phyloP scores from a whole-genome alignment of 2,113 vertebrate genomes.

The Saguinus midas region DNA sequence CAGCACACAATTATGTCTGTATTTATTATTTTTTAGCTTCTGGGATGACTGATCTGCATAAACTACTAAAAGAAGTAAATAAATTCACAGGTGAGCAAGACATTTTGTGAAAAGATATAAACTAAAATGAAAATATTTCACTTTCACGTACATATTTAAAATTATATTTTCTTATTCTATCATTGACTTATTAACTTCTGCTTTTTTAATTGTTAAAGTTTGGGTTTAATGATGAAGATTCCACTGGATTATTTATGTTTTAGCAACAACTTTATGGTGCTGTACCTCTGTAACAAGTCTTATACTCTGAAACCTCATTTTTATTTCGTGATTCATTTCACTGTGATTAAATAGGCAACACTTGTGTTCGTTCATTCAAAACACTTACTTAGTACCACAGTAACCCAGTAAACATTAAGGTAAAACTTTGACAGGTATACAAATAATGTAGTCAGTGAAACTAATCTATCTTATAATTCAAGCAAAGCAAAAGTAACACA shows the following conservation, averaged over 20 bases:
- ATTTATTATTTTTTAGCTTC: constrained; percentile 37
- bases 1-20: not conserved
- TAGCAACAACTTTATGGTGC: not conserved
- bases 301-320: not conserved
- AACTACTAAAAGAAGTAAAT: constrained; percentile 20
- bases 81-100: constrained; percentile 45
- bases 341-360: not conserved
- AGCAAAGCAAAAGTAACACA: not conserved
- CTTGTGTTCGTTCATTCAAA: not conserved
- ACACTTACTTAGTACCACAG: not conserved
- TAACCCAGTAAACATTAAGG: not conserved
- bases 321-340: not conserved
- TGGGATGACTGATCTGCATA: constrained; percentile 21
- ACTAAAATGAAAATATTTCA: not conserved
- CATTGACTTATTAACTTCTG: not conserved
- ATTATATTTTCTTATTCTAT: not conserved
- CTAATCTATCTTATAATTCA: not conserved
- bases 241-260: not conserved
- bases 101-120: not conserved
- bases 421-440: not conserved
- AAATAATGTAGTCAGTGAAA: not conserved
- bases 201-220: not conserved
- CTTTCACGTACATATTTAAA: not conserved
- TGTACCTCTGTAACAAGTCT: not conserved
- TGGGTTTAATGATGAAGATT: not conserved